phyloP scores from a whole-genome alignment of 2,888 invertebrate species.

The Cheilosia impressa region DNA sequence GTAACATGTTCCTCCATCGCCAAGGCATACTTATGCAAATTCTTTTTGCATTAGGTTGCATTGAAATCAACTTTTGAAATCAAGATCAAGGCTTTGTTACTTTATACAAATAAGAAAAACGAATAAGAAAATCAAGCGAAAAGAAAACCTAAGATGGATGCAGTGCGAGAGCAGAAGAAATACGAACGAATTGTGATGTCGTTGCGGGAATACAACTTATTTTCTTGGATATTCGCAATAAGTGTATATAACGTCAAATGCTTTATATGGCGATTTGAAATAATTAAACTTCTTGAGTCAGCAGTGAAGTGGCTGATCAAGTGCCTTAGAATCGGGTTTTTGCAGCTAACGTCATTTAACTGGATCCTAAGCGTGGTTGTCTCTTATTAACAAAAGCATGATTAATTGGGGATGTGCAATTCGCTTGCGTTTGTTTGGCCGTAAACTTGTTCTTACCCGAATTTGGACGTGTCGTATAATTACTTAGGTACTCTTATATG shows the following conservation, averaged over 20 bases:
- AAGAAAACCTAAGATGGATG: slow-evolving; percentile 23
- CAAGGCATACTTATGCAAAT: slow-evolving; percentile 66
- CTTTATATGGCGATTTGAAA: slow-evolving; percentile 48
- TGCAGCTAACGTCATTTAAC: too few species aligned
- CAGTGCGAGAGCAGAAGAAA: slow-evolving; percentile 2
- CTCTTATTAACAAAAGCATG: too few species aligned
- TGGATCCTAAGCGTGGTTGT: too few species aligned
- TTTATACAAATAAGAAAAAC: slow-evolving; percentile 30
- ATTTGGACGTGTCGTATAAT: too few species aligned
- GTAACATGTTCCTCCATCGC: slow-evolving; percentile 27
- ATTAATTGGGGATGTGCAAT: too few species aligned
- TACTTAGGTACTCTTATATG: too few species aligned
- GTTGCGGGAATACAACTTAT: slow-evolving; percentile 52
- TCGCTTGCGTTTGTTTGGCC: too few species aligned
- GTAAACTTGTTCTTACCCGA: too few species aligned
- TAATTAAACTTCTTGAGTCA: slow-evolving; percentile 28
- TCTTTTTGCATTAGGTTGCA: slow-evolving; percentile 43
- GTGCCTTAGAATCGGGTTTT: too few species aligned
- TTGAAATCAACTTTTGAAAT: slow-evolving; percentile 66
- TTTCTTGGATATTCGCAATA: slow-evolving; percentile 27
- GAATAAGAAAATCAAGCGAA: slow-evolving; percentile 20
- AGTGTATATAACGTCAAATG: slow-evolving; percentile 33
- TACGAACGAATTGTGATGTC: slow-evolving; percentile 14
- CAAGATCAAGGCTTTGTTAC: slow-evolving; percentile 71
- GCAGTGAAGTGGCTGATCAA: background rate